phyloP scores from a whole-genome alignment of 2,113 vertebrate species.

The Brachionichthys hirsutus region DNA sequence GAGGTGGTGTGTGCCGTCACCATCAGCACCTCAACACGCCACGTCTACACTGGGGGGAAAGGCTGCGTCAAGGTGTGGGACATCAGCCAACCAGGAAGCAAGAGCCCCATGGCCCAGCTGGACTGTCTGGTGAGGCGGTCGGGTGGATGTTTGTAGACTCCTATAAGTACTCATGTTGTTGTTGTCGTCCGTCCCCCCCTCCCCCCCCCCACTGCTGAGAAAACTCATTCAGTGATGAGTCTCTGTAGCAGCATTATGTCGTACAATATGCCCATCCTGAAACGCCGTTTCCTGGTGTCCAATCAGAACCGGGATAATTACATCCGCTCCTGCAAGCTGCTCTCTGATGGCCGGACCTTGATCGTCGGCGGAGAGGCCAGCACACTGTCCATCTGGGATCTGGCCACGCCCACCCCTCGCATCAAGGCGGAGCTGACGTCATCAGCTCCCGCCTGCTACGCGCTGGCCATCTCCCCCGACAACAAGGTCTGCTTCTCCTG shows the following conservation, averaged over 20 bases:
- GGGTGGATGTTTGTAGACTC: slow-evolving; percentile 1
- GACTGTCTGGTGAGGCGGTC: slow-evolving; percentile 82
- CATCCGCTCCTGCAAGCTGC: slow-evolving; percentile 83
- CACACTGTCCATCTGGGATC: slow-evolving; percentile 82
- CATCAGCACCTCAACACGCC: slow-evolving; percentile 87
- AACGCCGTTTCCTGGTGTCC: background rate
- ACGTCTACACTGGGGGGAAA: slow-evolving; percentile 90
- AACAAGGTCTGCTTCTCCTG: slow-evolving; percentile 91
- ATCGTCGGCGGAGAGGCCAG: slow-evolving; percentile 84
- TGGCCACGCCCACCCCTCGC: slow-evolving; percentile 82
- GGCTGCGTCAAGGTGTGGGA: slow-evolving; percentile 94
- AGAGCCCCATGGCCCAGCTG: slow-evolving; percentile 87
- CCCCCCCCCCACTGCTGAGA: no score
- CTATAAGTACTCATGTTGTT: no score
- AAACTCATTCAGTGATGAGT: no score
- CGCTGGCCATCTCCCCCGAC: slow-evolving; percentile 86
- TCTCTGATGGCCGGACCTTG: slow-evolving; percentile 82
- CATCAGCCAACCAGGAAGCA: slow-evolving; percentile 87
- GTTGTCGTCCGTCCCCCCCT: no score
- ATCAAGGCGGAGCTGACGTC: slow-evolving; percentile 87
- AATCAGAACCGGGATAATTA: slow-evolving; percentile 85
- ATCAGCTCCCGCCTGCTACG: slow-evolving; percentile 85
- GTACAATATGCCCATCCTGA: slow-evolving; percentile 13
- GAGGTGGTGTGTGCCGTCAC: slow-evolving; percentile 92
- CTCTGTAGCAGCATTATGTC: background rate